phyloP scores from a whole-genome alignment of 2,113 vertebrate species.

The western clawed frog (Xenopus tropicalis) region DNA sequence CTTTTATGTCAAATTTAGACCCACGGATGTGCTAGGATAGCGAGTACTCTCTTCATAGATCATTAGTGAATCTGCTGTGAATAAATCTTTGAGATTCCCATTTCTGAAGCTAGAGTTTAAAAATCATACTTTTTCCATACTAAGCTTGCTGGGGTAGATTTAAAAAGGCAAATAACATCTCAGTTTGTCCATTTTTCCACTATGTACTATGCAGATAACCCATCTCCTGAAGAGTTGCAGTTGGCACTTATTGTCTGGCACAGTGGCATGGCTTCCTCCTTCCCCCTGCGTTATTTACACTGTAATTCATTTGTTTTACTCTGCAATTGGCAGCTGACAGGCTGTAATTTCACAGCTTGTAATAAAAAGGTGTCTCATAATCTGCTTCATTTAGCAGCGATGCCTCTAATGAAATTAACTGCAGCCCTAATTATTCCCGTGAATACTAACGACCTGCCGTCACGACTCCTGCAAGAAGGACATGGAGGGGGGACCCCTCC shows the following conservation, averaged over 20 bases:
- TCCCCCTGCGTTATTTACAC: constrained; percentile 96
- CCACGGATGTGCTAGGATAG: constrained; percentile 22
- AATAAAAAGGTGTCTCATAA: constrained; percentile 99
- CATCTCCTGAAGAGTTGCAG: not conserved
- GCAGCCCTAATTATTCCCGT: constrained; percentile 97
- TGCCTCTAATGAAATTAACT: constrained; percentile 99
- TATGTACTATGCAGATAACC: not conserved
- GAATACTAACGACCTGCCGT: constrained; percentile 96
- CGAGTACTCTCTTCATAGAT: constrained; percentile 10
- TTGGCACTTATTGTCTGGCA: not conserved
- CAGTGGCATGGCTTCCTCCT: not conserved
- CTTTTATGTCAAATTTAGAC: constrained; percentile 32
- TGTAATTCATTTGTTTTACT: constrained; percentile 97
- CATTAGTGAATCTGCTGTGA: constrained; percentile 10
- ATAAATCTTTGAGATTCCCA: constrained; percentile 22
- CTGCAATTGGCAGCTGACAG: constrained; percentile 94
- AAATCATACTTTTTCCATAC: not conserved
- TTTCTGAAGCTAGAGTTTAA: constrained; percentile 12
- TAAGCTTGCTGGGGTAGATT: too few species aligned
- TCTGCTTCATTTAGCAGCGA: constrained; percentile 99
- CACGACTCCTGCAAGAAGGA: constrained; percentile 82
- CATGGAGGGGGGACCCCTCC: constrained; percentile 44
- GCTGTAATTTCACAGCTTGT: constrained; percentile 99
- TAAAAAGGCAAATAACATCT: too few species aligned
- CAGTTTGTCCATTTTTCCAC: too few species aligned